A percentile compares a stretch with the other conserved stretches of the same genome.
These are phyloP conservation scores for Spheniscus humboldti DNA, from an alignment of 2,797 vertebrate genomes.

Conservation along the genomic window DNA sequence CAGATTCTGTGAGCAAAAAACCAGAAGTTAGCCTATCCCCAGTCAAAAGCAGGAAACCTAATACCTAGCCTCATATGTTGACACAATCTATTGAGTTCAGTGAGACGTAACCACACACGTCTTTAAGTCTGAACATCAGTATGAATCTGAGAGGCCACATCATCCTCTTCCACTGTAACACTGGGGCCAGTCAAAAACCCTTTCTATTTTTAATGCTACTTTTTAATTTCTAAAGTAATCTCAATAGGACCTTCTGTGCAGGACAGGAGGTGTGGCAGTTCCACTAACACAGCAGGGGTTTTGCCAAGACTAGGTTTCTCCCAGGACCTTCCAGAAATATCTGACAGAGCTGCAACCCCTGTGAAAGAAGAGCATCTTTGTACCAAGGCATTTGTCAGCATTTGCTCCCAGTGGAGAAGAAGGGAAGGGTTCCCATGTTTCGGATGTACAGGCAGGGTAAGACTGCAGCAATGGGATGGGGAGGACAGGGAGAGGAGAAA, in stretches of 20 bases:
- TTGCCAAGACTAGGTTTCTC: neutral
- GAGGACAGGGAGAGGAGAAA: neutral
- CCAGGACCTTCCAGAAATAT: neutral
- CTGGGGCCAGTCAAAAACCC: neutral
- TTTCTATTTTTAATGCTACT: neutral
- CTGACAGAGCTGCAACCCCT: neutral
- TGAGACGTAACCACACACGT: neutral
- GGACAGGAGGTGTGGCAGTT: neutral
- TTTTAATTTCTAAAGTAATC: slow-evolving; percentile 11
- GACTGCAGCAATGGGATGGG: neutral
- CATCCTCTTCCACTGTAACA: neutral
- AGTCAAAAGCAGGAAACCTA: neutral
- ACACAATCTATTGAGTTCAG: neutral
- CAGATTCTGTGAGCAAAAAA: neutral
- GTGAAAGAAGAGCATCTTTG: neutral
- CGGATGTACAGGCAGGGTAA: neutral
- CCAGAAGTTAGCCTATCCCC: neutral
- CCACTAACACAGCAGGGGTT: neutral
- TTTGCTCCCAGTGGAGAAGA: neutral
- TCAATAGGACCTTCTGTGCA: neutral
- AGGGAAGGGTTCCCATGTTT: neutral
- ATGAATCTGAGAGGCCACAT: neutral
- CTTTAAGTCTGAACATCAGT: neutral
- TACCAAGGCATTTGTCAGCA: neutral
- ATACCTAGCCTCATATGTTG: neutral